Evolutionary conservation across 2,888 invertebrate species (phyloP), one percentile per base, ranked within the genome.

Genomic region (Notocelia uddmanniana): DNA sequence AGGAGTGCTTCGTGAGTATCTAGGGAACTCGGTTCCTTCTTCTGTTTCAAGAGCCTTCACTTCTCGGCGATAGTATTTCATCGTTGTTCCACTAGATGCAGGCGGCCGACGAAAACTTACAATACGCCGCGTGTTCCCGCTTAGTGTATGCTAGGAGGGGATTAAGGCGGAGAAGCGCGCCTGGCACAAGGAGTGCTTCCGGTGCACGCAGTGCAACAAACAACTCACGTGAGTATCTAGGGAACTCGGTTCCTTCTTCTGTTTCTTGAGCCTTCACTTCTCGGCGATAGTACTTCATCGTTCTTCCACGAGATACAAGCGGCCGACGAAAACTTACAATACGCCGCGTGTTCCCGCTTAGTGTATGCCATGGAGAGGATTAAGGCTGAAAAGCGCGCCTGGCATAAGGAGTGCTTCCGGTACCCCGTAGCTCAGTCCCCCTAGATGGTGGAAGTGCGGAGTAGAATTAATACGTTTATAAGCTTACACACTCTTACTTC

Each of bases 301-400:
- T n/a, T n/a, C n/a, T n/a, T n/a, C n/a, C n/a, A n/a, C n/a, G n/a
- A 94, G 81, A 85, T 94, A 83, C 90, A 95, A 85, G 95, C 85
- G 0, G 79, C 89, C 0, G 91, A 92, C 76, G 89, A 87, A 75
- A 95, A 94, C 82, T 95, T 95, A 64, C 95, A 95, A 78, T 99
- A 98, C 88, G 96, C 96, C 82, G 95, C 96, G 78, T 99, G 99
- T 89, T 94, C 95, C 75, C 97, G 98, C 87, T 96, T 97, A 72
- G 99, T 99, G 68, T 99, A 98, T 91, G 98, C 98, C 89, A 98
- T 99, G 98, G 99, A 99, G 92, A 96, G 98, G 83, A 95, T 98
- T 78, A 98, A 98, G 91, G 98, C 98, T 0, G 99, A 98, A 92
- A 96, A 96, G 82, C 94, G 96, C 66, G 95, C 97, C 77, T 99